Evolutionary conservation across 1,140 invertebrate species (phyloP), one percentile per base, ranked within the genome.

Genomic region (Drosophila busckii): DNA sequence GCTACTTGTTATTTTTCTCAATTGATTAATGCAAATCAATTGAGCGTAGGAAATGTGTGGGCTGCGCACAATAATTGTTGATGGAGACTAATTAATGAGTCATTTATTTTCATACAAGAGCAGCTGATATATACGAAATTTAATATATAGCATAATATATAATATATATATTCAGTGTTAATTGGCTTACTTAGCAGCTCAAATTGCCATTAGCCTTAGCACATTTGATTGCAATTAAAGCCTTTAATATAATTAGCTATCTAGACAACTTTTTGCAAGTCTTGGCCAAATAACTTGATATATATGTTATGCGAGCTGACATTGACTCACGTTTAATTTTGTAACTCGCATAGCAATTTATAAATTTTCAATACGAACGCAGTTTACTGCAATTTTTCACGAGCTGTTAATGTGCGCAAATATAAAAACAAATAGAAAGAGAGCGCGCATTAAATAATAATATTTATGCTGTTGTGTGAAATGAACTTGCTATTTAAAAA

Each of bases 381-480:
- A 56, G 63, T 62, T 66, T 56, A 28, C 16, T 54, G 61, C 61
- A 49, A 68, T 20, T 65, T 68, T 68, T 64, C 54, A 60, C 65
- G 44, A 60, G 29, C 49, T 45, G 61, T 68, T 60, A 68, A 68
- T 65, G 65, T 54, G 26, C 25, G 8, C 7, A 22, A 50, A 49
- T 17, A 25, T 26, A 4, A 17, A 40, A 41, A 13, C n/a, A n/a
- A n/a, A n/a, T n/a, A n/a, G n/a, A n/a, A n/a, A n/a, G n/a, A n/a
- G n/a, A n/a, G n/a, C n/a, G n/a, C n/a, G n/a, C n/a, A n/a, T n/a
- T n/a, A n/a, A 56, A 56, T 35, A 38, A 38, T 40, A 40, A 46
- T 46, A 40, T 46, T 54, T 52, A 17, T 59, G 17, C 17, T 45
- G 25, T 38, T 40, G 34, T 22, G 17, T 12, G 17, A 53, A 53